Percentiles rank a stretch among this genome's conserved stretches.
Conservation (phyloP, 2,888 invertebrate species). For the Idaea straminata region DNA sequence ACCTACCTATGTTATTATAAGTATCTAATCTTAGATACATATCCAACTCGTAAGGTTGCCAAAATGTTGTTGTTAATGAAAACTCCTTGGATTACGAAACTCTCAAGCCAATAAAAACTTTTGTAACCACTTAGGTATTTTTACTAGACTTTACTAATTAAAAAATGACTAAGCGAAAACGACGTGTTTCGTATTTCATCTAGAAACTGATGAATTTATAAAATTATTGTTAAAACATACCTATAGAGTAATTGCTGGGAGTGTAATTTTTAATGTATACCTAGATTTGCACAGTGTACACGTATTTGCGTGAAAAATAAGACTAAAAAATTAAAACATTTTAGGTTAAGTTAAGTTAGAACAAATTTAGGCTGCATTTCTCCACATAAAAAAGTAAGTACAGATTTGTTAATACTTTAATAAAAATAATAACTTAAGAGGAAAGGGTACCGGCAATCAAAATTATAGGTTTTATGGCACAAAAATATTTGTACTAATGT, state of each 20-base stretch:
- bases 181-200: not conserved
- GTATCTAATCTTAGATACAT: not conserved
- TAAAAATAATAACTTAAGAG: too few relatives aligned
- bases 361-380: too few relatives aligned
- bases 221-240: too few relatives aligned
- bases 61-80: not conserved
- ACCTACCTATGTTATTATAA: not conserved
- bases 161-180: not conserved
- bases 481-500: too few relatives aligned
- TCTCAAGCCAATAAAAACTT: too few relatives aligned
- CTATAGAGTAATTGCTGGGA: not conserved
- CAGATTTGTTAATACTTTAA: too few relatives aligned
- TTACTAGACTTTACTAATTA: not conserved
- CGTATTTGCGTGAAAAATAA: not conserved
- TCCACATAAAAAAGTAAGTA: too few relatives aligned
- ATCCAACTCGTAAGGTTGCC: not conserved
- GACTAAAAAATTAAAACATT: not conserved
- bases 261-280: not conserved
- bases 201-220: not conserved
- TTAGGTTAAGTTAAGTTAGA: not conserved
- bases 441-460: too few relatives aligned
- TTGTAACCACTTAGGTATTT: not conserved
- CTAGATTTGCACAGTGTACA: not conserved
- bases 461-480: too few relatives aligned
- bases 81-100: too few relatives aligned